A percentile compares a stretch with the other conserved stretches of the same genome.
Evolutionary conservation across 2,888 invertebrate genomes (phyloP).

Genomic region (Heliconius aoede): DNA sequence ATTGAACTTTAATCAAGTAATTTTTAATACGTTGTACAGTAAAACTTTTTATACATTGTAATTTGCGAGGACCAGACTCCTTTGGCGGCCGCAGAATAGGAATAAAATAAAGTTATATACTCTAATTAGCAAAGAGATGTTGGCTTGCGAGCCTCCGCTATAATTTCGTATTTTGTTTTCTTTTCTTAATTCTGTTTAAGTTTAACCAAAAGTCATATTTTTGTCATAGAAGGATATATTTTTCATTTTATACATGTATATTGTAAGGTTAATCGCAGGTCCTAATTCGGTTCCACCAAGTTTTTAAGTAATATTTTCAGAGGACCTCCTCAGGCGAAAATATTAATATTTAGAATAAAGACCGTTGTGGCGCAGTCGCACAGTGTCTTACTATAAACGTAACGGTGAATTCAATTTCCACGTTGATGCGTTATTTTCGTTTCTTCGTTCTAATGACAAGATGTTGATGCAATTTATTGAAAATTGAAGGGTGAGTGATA

Average conservation of each 20-base stretch:
- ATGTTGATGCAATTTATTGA: too few species aligned
- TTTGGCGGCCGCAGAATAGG: background rate
- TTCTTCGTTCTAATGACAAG: too few species aligned
- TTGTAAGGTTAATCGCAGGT: background rate
- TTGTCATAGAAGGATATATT: background rate
- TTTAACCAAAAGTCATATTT: background rate
- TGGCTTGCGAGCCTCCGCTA: conserved; percentile 22
- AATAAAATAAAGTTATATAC: conserved; percentile 13
- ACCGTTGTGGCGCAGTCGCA: background rate
- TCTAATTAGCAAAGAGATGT: conserved; percentile 23
- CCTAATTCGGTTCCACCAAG: background rate
- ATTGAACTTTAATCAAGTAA: background rate
- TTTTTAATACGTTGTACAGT: background rate
- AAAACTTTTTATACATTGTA: background rate
- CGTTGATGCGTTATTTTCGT: too few species aligned
- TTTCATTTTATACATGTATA: background rate
- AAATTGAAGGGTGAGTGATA: too few species aligned
- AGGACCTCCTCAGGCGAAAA: background rate
- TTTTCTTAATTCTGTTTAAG: conserved; percentile 13
- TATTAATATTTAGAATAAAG: background rate
- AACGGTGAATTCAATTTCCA: too few species aligned
- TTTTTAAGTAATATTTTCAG: too few species aligned
- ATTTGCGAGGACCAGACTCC: background rate
- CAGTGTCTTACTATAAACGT: too few species aligned
- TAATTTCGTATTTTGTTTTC: conserved; percentile 17